Evolutionary conservation across 2,113 vertebrate species (phyloP).

Genomic region (Alosa alosa): DNA sequence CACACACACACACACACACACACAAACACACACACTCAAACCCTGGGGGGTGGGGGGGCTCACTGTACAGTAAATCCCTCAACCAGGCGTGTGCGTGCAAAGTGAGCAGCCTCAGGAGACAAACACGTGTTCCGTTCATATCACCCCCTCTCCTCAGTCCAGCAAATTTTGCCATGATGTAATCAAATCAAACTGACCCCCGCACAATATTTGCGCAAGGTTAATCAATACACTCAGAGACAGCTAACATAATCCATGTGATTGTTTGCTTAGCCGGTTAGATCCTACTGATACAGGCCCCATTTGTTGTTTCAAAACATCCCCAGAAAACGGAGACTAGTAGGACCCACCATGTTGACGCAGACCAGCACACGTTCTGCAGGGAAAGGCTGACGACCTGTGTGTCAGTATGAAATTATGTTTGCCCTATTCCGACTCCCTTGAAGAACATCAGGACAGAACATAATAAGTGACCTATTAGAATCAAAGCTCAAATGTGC

Average conservation of each 20-base stretch:
- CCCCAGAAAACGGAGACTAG: background rate
- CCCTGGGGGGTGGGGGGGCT: too few relatives aligned
- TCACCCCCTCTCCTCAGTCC: background rate
- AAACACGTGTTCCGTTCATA: background rate
- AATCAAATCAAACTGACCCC: background rate
- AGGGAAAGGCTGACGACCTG: background rate
- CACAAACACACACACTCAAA: background rate
- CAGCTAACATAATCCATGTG: background rate
- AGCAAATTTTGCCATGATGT: background rate
- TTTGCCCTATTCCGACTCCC: background rate
- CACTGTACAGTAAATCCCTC: background rate
- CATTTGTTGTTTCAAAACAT: background rate
- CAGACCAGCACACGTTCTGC: background rate
- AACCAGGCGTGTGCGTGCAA: background rate
- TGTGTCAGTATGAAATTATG: background rate
- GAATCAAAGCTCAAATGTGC: background rate
- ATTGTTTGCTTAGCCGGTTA: background rate
- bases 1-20: conserved; percentile 7
- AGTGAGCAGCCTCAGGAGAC: too few relatives aligned
- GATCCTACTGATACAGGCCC: background rate
- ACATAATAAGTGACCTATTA: background rate
- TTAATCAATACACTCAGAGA: background rate
- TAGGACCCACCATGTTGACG: background rate
- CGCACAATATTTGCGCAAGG: background rate
- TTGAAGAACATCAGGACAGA: background rate